phyloP scores from a whole-genome alignment of 2,797 vertebrate genomes.

The Schizopygopsis pylzovi region DNA sequence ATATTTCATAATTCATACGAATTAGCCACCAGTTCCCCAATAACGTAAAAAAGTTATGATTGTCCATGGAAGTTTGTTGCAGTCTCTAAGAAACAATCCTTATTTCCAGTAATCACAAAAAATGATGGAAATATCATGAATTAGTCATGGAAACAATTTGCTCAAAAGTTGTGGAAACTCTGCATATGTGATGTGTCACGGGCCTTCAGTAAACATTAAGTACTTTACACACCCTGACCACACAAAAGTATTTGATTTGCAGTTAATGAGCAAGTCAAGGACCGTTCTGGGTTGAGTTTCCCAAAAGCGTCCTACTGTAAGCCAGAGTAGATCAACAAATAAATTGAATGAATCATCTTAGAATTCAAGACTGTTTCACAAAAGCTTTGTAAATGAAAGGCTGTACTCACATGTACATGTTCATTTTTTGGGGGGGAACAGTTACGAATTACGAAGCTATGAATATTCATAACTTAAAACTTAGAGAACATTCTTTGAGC shows the following conservation, averaged over 20 bases:
- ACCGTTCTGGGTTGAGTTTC: neutral
- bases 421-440: rapidly evolving
- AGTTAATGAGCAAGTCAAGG: conserved; percentile 1
- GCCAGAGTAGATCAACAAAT: too few relatives aligned
- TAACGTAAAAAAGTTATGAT: neutral
- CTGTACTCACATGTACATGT: neutral
- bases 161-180: neutral
- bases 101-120: neutral
- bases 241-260: conserved; percentile 5
- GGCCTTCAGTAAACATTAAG: neutral
- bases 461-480: neutral
- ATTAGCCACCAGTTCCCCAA: neutral
- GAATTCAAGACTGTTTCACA: neutral
- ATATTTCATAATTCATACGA: neutral
- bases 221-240: neutral
- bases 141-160: neutral
- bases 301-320: neutral
- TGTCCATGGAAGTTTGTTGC: neutral
- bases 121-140: neutral
- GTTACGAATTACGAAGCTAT: too few relatives aligned
- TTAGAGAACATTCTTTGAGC: neutral
- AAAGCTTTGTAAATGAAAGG: neutral
- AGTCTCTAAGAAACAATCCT: neutral
- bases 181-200: neutral
- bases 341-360: neutral